Conservation (phyloP, 2,888 invertebrate species). For the Mechanitis messenoides region DNA sequence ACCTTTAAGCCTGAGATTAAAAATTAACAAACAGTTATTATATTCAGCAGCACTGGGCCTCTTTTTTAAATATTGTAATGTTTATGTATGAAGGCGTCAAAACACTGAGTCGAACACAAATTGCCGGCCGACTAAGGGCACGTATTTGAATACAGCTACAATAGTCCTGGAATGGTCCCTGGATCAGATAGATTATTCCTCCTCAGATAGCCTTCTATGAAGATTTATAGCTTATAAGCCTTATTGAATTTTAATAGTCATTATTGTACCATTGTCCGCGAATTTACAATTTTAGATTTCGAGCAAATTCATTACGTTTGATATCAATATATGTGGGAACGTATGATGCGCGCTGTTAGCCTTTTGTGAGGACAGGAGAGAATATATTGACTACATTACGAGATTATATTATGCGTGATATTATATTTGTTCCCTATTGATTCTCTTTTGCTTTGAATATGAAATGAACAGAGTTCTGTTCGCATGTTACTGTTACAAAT, state of each 20-base stretch:
- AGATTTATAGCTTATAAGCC: constrained; percentile 65
- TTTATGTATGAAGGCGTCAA: constrained; percentile 74
- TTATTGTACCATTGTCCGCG: constrained; percentile 56
- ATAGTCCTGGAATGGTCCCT: constrained; percentile 50
- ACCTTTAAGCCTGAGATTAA: too few species aligned
- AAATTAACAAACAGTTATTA: constrained; percentile 5
- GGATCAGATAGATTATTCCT: constrained; percentile 71
- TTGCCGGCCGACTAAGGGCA: constrained; percentile 65
- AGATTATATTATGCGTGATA: not conserved
- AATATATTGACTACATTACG: constrained; percentile 3
- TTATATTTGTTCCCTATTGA: constrained; percentile 12
- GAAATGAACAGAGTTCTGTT: not conserved
- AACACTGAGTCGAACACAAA: constrained; percentile 64
- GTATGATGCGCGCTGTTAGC: not conserved
- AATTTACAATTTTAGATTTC: constrained; percentile 34
- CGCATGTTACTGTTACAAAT: too few species aligned
- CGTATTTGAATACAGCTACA: constrained; percentile 66
- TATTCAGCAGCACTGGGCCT: constrained; percentile 23
- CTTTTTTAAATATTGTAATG: constrained; percentile 50
- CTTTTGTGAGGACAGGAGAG: not conserved
- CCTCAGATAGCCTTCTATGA: constrained; percentile 70
- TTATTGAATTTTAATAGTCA: constrained; percentile 71
- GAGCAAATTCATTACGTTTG: constrained; percentile 29
- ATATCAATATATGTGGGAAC: constrained; percentile 37
- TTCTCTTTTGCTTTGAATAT: not conserved